Percentiles rank a stretch among this genome's conserved stretches.
These are phyloP conservation scores for Novumbra hubbsi DNA, from an alignment of 2,797 vertebrate genomes.

Conservation along the genomic window DNA sequence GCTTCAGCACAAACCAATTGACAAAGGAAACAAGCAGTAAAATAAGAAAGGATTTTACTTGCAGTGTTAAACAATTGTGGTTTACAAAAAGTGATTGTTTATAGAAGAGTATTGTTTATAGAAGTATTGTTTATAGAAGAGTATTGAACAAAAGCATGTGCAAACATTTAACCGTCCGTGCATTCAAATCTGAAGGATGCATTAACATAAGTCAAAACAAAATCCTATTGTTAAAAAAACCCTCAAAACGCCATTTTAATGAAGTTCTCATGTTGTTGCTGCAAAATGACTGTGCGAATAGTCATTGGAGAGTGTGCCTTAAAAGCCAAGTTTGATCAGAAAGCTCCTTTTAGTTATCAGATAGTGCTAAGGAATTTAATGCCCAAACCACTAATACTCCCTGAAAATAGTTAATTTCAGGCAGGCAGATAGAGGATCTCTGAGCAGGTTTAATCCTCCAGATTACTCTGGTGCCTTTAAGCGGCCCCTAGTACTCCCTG, in stretches of 20 bases:
- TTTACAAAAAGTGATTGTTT: not conserved
- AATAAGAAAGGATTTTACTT: constrained; percentile 3
- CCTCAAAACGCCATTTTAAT: not conserved
- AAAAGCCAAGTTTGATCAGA: not conserved
- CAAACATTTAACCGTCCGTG: not conserved
- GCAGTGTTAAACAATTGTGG: not conserved
- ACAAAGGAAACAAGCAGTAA: not conserved
- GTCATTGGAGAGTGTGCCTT: not conserved
- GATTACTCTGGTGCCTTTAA: constrained; percentile 3
- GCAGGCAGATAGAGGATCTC: constrained; percentile 24
- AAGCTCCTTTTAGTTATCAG: constrained; percentile 19
- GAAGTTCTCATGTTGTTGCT: not conserved
- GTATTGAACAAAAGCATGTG: not conserved
- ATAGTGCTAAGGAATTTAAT: constrained; percentile 29
- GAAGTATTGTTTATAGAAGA: not conserved
- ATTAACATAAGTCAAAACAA: constrained; percentile 10
- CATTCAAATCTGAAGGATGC: constrained; percentile 8
- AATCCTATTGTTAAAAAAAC: not conserved
- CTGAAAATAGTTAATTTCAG: constrained; percentile 37
- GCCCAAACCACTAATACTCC: constrained; percentile 15
- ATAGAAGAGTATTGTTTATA: not conserved
- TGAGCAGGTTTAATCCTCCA: constrained; percentile 31
- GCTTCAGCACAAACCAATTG: not conserved
- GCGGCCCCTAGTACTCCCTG: not conserved
- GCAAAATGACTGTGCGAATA: not conserved